Evolutionary conservation across 2,113 vertebrate genomes (phyloP).

Genomic region (Hassar affinis): DNA sequence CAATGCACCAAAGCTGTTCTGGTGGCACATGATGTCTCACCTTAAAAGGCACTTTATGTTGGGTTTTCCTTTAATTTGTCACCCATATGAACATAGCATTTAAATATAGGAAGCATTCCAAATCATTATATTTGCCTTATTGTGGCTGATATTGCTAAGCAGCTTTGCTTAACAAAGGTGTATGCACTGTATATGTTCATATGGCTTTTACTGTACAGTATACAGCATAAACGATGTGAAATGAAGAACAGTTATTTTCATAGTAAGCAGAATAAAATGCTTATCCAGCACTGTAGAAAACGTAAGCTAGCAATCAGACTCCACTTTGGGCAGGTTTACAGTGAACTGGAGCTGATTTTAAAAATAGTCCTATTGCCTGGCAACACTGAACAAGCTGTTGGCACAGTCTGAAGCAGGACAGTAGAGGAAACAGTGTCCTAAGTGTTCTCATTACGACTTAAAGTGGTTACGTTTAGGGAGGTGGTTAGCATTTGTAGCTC

Average conservation of each 20-base stretch:
- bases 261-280: not conserved
- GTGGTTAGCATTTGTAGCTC: not conserved
- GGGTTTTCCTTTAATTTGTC: too few relatives aligned
- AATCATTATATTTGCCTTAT: not conserved
- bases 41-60: too few relatives aligned
- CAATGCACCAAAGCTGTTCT: too few relatives aligned
- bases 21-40: too few relatives aligned
- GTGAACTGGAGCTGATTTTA: constrained; percentile 9
- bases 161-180: not conserved
- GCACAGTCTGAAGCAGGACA: not conserved
- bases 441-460: not conserved
- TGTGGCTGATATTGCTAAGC: not conserved
- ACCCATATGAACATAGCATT: not conserved
- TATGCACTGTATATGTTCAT: not conserved
- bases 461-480: not conserved
- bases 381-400: not conserved
- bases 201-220: not conserved
- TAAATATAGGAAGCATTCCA: not conserved
- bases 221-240: not conserved
- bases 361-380: constrained; percentile 14
- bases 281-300: not conserved
- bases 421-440: not conserved
- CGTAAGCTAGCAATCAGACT: not conserved
- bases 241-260: not conserved
- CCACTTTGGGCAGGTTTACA: not conserved